Conservation (phyloP, 92 coral and sea anemone genomes). For the Montipora capitata region DNA sequence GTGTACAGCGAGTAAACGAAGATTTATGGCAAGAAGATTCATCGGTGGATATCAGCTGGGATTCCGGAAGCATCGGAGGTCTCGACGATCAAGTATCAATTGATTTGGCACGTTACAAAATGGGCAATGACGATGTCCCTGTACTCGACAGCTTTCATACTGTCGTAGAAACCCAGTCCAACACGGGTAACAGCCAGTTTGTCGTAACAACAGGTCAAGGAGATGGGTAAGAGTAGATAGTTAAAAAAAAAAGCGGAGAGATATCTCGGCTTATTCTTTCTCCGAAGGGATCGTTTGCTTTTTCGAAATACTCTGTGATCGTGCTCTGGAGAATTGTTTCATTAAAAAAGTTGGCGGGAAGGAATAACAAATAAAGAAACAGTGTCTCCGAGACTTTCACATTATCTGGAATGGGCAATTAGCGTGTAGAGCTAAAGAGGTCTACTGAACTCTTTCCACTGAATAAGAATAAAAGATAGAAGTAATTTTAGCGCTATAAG, state of each 20-base stretch:
- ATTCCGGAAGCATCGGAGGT: conserved; percentile 46
- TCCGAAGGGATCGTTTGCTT: too few species aligned
- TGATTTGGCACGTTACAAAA: conserved; percentile 63
- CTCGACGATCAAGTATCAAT: conserved; percentile 41
- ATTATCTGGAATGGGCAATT: too few species aligned
- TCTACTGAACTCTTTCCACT: too few species aligned
- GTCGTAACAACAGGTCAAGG: conserved; percentile 55
- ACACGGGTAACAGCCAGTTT: conserved; percentile 58
- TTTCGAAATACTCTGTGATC: too few species aligned
- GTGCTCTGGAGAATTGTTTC: too few species aligned
- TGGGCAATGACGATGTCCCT: conserved; percentile 28
- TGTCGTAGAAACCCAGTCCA: conserved; percentile 35
- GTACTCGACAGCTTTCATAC: conserved; percentile 47
- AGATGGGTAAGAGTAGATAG: conserved; percentile 33
- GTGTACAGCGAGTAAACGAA: conserved; percentile 6
- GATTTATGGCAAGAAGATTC: conserved; percentile 40
- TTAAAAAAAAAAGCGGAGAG: background rate
- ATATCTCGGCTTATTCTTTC: too few species aligned
- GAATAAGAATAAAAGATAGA: too few species aligned
- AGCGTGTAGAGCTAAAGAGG: too few species aligned
- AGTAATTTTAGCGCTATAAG: too few species aligned
- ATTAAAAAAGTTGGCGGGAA: too few species aligned
- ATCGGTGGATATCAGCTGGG: conserved; percentile 47
- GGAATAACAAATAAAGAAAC: too few species aligned
- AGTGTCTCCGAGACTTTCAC: too few species aligned